phyloP scores from a whole-genome alignment of 2,888 invertebrate species.

The Polylopha cassiicola region DNA sequence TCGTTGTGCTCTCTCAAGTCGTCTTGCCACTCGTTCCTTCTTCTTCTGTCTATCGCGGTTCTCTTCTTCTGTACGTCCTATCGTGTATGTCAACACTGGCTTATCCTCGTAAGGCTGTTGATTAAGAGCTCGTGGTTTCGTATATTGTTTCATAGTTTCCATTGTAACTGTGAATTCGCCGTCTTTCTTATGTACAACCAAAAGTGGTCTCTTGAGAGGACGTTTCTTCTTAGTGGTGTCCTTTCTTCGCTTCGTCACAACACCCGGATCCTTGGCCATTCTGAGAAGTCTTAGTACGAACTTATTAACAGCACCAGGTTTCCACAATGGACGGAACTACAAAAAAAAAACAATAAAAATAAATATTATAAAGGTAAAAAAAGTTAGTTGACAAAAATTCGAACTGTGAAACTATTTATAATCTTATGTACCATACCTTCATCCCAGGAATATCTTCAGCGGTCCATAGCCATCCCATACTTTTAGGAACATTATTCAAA shows the following conservation, averaged over 20 bases:
- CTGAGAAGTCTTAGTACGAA: slow-evolving; percentile 55
- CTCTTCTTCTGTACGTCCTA: slow-evolving; percentile 67
- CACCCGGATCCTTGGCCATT: slow-evolving; percentile 56
- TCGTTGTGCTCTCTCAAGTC: slow-evolving; percentile 59
- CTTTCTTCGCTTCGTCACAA: slow-evolving; percentile 50
- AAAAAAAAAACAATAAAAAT: slow-evolving; percentile 34
- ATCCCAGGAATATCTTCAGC: slow-evolving; percentile 60
- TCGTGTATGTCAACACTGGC: slow-evolving; percentile 52
- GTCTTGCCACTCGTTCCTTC: slow-evolving; percentile 53
- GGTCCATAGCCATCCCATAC: slow-evolving; percentile 73
- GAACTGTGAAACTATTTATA: slow-evolving; percentile 3
- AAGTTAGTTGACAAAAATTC: slow-evolving; percentile 28
- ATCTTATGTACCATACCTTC: slow-evolving; percentile 42
- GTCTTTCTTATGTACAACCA: slow-evolving; percentile 59
- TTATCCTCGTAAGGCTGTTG: slow-evolving; percentile 68
- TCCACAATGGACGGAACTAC: slow-evolving; percentile 66
- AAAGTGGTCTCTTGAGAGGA: slow-evolving; percentile 55
- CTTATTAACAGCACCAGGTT: slow-evolving; percentile 65
- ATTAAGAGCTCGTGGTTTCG: slow-evolving; percentile 51
- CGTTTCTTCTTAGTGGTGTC: slow-evolving; percentile 42
- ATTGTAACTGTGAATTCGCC: slow-evolving; percentile 66
- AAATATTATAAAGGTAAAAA: slow-evolving; percentile 21
- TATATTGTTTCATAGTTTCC: slow-evolving; percentile 63
- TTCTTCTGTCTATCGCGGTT: slow-evolving; percentile 53
- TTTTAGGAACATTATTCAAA: slow-evolving; percentile 53